Base-by-base conservation (phyloP, 2,797 vertebrate genomes). In the Typhlichthys subterraneus region DNA sequence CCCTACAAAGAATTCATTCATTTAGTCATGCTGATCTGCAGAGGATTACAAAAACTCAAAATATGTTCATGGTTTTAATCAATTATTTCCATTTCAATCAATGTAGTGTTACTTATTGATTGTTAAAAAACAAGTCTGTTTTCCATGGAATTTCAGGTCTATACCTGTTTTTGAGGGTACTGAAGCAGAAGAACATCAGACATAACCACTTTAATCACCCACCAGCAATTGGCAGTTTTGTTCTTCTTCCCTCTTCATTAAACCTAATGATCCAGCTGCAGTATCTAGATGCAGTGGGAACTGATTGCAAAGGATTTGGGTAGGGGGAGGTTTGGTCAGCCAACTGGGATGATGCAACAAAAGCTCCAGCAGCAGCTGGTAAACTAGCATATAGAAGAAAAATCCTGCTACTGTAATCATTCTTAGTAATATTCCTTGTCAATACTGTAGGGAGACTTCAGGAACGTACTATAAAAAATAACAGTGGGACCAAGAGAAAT, bases 1-100 rank as follows among this genome's bases (percentile, higher is more conserved):
- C 75, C 78, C 72, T 73, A 84, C 77, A 79, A 82, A 81, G 79
- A 80, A 77, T 82, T 72, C 58, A 72, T 71, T 78, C 61, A 75
- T 75, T 83, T 78, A 72, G 75, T 77, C 31, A 45, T 81, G 65
- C 57, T 73, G 68, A 67, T 79, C 76, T 57, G 67, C 63, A 80
- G 62, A 63, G 66, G 65, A 58, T 78, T 38, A 69, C 67, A 71
- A 70, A 4, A 14, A 70, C 73, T 72, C 70, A 70, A 85, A 80
- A 80, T 15, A 4, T 57, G 6, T 79, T 85, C 62, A 79, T 65
- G 46, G 63, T 59, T 54, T 76, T 47, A 42, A 70, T 73, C 75
- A 67, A 60, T 70, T 17, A 67, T 81, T 68, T 64, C 23, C 45
- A 23, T 69, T 10, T 66, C 31, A 69, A 62, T 23, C 23, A 23